Evolutionary conservation across 2,113 vertebrate genomes (phyloP), one percentile per base, ranked within the genome.

Genomic region (Andinoacara biseriatus): DNA sequence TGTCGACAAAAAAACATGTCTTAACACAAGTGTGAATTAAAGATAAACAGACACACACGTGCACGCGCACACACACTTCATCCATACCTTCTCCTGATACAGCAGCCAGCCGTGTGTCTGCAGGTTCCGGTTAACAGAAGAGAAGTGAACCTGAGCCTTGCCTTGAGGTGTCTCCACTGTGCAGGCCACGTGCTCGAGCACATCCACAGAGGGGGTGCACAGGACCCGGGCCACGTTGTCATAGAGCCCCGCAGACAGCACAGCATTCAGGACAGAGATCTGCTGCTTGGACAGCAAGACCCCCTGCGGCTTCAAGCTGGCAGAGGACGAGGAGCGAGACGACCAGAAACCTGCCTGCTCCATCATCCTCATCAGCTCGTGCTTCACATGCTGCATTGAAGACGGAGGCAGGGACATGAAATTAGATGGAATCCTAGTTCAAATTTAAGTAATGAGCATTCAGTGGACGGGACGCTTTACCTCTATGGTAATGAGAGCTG

Each of bases 91-190:
- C 86, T 99, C 98, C 91, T 99, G 98, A 93, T 97, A 99, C 46
- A 99, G 95, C 57, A 99, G 95, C 98, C 98, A 99, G 67, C 98
- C 97, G 0, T 98, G 92, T 0, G 93, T 97, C 90, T 99, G 98
- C 63, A 99, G 95, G 85, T 96, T 96, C 75, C 97, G 94, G 89
- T 99, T 99, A 31, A 99, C 96, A 3, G 98, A 99, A 2, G 98
- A 99, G 0, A 97, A 97, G 92, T 99, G 98, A 58, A 98, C 97
- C 87, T 98, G 97, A 0, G 98, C 97, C 92, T 95, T 97, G 77
- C 98, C 98, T 78, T 99, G 98, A 46, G 97, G 96, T 0, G 98
- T 99, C 94, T 99, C 98, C 63, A 96, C 96, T 0, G 94, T 88
- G 87, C 98, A 99, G 7, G 93, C 96, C 84, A 97, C 81, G 7